Evolutionary conservation across 2,888 invertebrate species (phyloP).

Genomic region (Xanthorhoe designata): DNA sequence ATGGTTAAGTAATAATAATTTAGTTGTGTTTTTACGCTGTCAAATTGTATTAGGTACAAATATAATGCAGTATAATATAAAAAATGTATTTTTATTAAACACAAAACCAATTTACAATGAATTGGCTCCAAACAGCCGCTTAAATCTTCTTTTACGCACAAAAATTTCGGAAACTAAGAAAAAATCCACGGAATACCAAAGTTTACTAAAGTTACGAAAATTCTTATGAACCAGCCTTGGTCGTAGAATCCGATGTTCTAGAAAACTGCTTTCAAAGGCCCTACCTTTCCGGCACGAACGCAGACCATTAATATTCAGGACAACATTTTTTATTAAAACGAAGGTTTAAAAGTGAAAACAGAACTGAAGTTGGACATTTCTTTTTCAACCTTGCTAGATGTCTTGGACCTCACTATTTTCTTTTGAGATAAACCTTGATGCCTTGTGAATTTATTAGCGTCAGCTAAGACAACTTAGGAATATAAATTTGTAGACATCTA

Average conservation of each 20-base stretch:
- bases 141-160: background rate
- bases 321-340: background rate
- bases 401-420: background rate
- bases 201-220: slow-evolving; percentile 16
- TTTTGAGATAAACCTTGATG: no score
- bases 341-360: background rate
- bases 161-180: background rate
- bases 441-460: no score
- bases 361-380: background rate
- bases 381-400: background rate
- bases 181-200: slow-evolving; percentile 6
- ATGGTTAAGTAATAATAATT: no score
- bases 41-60: no score
- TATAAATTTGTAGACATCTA: no score
- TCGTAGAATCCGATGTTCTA: slow-evolving; percentile 31
- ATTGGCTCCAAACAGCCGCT: background rate
- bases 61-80: no score
- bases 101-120: background rate
- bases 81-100: background rate
- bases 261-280: slow-evolving; percentile 32
- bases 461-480: no score
- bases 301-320: slow-evolving; percentile 9
- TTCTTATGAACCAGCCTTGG: slow-evolving; percentile 15
- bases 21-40: no score
- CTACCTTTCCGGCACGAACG: slow-evolving; percentile 9